These are phyloP conservation scores for Daphoenositta chrysoptera DNA, from an alignment of 2,113 vertebrate species.

Conservation along the genomic window DNA sequence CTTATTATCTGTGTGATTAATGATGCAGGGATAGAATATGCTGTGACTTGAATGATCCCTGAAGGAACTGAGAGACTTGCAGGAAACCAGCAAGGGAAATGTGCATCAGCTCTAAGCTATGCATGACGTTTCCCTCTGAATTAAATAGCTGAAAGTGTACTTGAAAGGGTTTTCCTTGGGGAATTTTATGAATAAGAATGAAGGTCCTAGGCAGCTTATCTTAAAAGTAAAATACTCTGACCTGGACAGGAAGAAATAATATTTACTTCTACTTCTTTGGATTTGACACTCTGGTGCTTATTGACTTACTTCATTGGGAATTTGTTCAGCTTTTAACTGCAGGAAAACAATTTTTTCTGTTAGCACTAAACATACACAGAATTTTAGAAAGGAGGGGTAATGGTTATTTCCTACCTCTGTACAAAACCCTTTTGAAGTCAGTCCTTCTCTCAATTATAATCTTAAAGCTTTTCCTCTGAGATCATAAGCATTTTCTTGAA, in stretches of 20 bases:
- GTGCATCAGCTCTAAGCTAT: constrained; percentile 34
- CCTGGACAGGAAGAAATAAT: constrained; percentile 26
- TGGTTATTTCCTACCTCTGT: not conserved
- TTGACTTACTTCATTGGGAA: not conserved
- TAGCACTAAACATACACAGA: not conserved
- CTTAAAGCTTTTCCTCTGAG: not conserved
- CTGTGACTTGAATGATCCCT: not conserved
- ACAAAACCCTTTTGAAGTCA: not conserved
- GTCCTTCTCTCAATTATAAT: not conserved
- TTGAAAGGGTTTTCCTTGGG: not conserved
- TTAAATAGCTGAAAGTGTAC: constrained; percentile 4
- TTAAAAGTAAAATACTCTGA: constrained; percentile 11
- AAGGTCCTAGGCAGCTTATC: constrained; percentile 3
- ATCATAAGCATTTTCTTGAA: not conserved
- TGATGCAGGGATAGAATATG: not conserved
- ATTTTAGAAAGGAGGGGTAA: not conserved
- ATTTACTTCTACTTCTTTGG: constrained; percentile 2
- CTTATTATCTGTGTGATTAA: not conserved
- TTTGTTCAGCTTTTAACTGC: not conserved
- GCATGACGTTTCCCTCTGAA: not conserved
- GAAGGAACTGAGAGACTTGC: not conserved
- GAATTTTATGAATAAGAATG: constrained; percentile 3
- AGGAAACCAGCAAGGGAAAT: constrained; percentile 42
- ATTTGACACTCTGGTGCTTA: not conserved
- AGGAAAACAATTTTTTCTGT: not conserved